Evolutionary conservation across 2,113 vertebrate species (phyloP).

Genomic region (Tenebrosternarchus preto): DNA sequence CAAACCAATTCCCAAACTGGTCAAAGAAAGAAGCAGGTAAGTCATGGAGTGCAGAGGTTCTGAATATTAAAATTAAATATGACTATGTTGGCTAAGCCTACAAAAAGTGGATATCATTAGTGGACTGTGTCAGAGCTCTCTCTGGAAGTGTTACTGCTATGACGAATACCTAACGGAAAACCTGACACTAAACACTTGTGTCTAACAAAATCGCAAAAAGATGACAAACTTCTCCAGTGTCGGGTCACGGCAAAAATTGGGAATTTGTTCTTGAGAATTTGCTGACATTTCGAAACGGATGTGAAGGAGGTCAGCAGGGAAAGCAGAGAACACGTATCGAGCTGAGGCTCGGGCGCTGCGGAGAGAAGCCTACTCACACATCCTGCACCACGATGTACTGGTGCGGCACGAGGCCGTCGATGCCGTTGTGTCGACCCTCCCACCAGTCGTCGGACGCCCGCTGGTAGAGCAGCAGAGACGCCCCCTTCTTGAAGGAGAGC

Average conservation of each 20-base stretch:
- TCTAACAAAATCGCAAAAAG: not conserved
- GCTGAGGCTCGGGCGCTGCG: too few species aligned
- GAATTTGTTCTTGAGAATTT: too few species aligned
- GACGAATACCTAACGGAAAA: not conserved
- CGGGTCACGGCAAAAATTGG: too few species aligned
- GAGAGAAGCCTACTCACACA: constrained; percentile 80
- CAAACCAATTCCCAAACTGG: not conserved
- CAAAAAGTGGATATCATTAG: not conserved
- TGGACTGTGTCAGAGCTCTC: not conserved
- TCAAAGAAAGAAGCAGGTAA: not conserved
- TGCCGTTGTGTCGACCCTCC: constrained; percentile 96
- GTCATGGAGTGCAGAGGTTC: not conserved
- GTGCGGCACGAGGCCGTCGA: constrained; percentile 95
- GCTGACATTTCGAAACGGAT: too few species aligned
- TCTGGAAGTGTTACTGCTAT: not conserved
- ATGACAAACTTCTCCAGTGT: too few species aligned
- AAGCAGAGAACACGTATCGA: too few species aligned
- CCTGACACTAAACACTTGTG: too few species aligned
- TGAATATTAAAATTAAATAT: not conserved
- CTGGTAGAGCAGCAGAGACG: constrained; percentile 94
- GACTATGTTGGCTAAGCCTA: not conserved
- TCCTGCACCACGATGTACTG: constrained; percentile 99
- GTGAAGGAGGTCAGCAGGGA: too few species aligned
- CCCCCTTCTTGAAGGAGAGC: constrained; percentile 97
- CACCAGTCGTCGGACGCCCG: constrained; percentile 98